Percentiles rank a stretch among this genome's conserved stretches.
phyloP scores from a whole-genome alignment of 2,888 invertebrate species.

The Charanyca ferruginea region DNA sequence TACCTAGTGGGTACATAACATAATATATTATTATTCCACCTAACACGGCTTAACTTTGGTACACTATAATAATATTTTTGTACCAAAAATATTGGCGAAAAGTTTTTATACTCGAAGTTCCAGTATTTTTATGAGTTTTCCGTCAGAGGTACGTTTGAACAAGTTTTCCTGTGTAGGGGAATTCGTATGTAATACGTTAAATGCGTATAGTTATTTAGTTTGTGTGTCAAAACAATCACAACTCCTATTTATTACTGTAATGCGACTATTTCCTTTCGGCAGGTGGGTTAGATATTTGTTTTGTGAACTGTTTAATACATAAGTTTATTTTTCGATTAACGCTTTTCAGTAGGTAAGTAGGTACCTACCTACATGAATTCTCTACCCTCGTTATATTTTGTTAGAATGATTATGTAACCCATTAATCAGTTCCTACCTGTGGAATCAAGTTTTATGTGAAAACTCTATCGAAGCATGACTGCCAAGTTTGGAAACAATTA shows the following conservation, averaged over 20 bases:
- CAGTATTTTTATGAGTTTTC: constrained; percentile 65
- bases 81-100: constrained; percentile 61
- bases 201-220: constrained; percentile 43
- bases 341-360: background rate
- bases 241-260: constrained; percentile 39
- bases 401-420: background rate
- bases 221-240: constrained; percentile 41
- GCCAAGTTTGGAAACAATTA: constrained; percentile 49
- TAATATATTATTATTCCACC: constrained; percentile 33
- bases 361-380: background rate
- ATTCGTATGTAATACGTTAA: constrained; percentile 42
- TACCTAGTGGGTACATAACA: constrained; percentile 22
- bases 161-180: constrained; percentile 56
- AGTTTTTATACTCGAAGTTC: constrained; percentile 67
- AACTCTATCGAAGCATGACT: constrained; percentile 33
- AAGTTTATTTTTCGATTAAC: background rate
- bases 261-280: constrained; percentile 16
- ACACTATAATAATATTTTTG: constrained; percentile 59
- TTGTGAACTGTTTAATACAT: background rate
- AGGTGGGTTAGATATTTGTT: background rate
- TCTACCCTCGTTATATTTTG: background rate
- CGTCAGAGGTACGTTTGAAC: constrained; percentile 48
- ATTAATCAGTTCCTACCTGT: constrained; percentile 35
- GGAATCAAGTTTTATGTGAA: constrained; percentile 34
- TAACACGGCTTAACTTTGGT: constrained; percentile 46